phyloP scores from a whole-genome alignment of 2,113 vertebrate species.

The Aptenodytes forsteri region DNA sequence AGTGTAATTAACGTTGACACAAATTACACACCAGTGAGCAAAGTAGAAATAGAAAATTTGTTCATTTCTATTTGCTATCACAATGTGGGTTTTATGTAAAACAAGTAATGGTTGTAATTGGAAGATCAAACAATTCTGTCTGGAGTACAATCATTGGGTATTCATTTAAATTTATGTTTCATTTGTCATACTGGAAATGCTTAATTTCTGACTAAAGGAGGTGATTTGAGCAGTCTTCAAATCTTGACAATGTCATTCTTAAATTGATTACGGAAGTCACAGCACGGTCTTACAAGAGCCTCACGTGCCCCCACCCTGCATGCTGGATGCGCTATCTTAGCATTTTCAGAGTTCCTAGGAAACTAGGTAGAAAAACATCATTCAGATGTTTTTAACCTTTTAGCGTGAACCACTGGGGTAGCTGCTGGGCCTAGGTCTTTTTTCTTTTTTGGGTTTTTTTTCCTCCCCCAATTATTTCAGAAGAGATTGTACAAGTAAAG shows the following conservation, averaged over 20 bases:
- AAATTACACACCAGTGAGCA: neutral
- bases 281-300: neutral
- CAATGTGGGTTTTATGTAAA: neutral
- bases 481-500: neutral
- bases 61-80: neutral
- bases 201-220: neutral
- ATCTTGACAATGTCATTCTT: neutral
- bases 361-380: neutral
- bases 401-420: neutral
- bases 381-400: neutral
- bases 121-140: neutral
- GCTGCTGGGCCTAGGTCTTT: neutral
- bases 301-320: fast-evolving
- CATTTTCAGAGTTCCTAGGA: neutral
- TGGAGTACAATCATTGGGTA: neutral
- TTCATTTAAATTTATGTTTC: neutral
- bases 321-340: neutral
- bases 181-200: neutral
- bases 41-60: neutral
- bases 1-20: neutral
- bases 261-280: neutral
- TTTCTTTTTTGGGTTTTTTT: no score
- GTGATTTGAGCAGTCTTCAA: neutral
- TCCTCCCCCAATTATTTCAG: neutral
- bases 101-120: neutral